Evolutionary conservation across 2,113 vertebrate genomes (phyloP).

Genomic region (Eubucco bourcierii): DNA sequence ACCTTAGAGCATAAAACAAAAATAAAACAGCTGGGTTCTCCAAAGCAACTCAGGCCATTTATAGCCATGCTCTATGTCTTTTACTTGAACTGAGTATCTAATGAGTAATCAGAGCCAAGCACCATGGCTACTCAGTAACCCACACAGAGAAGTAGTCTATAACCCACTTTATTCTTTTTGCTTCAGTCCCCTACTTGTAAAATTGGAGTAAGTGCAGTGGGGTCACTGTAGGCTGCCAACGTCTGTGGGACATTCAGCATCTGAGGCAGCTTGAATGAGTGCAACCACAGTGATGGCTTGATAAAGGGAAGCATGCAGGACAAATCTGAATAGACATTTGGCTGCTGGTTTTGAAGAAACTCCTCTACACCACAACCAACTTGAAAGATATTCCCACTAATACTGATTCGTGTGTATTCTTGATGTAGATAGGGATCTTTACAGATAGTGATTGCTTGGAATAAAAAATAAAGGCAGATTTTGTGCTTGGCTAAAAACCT

Average conservation of each 20-base stretch:
- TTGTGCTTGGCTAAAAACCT: not conserved
- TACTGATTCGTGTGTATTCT: not conserved
- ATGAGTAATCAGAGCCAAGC: not conserved
- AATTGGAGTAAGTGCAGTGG: not conserved
- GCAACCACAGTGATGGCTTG: not conserved
- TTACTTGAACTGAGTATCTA: not conserved
- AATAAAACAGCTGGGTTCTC: not conserved
- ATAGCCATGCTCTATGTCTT: not conserved
- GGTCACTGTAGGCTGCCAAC: not conserved
- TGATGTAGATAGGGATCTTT: not conserved
- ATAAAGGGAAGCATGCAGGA: not conserved
- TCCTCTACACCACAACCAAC: not conserved
- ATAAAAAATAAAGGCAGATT: not conserved
- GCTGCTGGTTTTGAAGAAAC: not conserved
- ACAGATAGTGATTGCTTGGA: not conserved
- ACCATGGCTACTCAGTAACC: fast-evolving
- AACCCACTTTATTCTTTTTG: not conserved
- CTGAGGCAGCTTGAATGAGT: too few species aligned
- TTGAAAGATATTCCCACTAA: not conserved
- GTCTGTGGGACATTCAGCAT: not conserved
- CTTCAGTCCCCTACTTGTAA: not conserved
- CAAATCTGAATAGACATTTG: not conserved
- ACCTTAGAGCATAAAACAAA: not conserved
- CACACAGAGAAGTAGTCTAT: not conserved
- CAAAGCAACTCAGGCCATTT: not conserved